Conservation (phyloP, 2,113 vertebrate species). For the Rhinichthys klamathensis region DNA sequence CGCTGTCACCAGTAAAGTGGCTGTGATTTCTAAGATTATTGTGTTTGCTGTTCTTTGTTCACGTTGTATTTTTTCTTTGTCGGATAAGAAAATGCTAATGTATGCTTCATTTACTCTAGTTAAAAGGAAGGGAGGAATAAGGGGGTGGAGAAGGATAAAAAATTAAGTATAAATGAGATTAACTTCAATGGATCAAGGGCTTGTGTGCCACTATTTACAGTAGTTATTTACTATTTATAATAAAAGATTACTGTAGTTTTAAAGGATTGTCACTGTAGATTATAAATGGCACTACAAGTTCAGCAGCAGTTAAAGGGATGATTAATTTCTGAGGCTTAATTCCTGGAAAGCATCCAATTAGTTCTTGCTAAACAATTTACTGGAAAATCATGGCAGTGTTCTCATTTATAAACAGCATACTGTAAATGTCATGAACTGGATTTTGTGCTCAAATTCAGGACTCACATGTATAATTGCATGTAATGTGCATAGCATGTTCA, state of each 20-base stretch:
- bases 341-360: background rate
- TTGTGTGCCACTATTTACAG: background rate
- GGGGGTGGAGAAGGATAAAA: background rate
- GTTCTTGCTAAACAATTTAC: background rate
- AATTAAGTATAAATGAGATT: slow-evolving; percentile 5
- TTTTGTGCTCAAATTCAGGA: background rate
- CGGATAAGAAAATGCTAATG: slow-evolving; percentile 4
- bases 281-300: background rate
- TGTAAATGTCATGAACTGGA: background rate
- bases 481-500: background rate
- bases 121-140: slow-evolving; percentile 5
- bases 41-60: slow-evolving; percentile 62
- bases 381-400: background rate
- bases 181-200: slow-evolving; percentile 2
- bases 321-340: background rate
- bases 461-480: background rate
- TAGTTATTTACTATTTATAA: background rate
- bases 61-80: slow-evolving; percentile 54
- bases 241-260: background rate
- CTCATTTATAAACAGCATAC: background rate
- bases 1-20: slow-evolving; percentile 57
- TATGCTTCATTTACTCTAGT: slow-evolving; percentile 40
- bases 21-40: slow-evolving; percentile 70
- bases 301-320: background rate
- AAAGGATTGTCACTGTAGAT: background rate